A percentile compares a stretch with the other conserved stretches of the same genome.
Evolutionary conservation across 2,113 vertebrate species (phyloP).

Genomic region (Leptosomus discolor): DNA sequence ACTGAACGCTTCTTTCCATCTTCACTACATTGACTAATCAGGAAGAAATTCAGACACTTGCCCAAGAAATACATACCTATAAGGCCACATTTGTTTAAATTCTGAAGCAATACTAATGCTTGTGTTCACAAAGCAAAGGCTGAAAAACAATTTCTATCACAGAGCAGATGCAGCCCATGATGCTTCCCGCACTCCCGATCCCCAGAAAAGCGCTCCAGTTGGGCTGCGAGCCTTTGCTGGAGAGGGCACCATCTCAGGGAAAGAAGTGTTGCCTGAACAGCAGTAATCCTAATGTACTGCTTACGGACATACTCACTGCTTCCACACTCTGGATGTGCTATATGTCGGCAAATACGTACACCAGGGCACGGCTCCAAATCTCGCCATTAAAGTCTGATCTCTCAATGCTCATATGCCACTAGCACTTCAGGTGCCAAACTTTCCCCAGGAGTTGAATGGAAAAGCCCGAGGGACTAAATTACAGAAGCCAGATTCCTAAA

Average conservation of each 20-base stretch:
- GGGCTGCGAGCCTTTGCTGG: neutral
- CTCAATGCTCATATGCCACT: neutral
- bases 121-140: neutral
- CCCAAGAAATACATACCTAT: neutral
- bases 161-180: neutral
- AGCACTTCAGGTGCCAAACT: conserved; percentile 15
- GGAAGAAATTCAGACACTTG: neutral
- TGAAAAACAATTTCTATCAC: neutral
- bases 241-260: neutral
- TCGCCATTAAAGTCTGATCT: neutral
- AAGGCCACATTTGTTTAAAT: neutral
- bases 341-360: neutral
- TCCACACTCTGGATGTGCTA: neutral
- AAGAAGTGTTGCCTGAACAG: fast-evolving
- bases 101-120: neutral
- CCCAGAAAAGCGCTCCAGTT: fast-evolving
- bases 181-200: fast-evolving
- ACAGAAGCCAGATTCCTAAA: neutral
- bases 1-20: neutral
- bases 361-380: neutral
- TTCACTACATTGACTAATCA: neutral
- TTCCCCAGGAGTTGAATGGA: conserved; percentile 26
- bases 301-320: fast-evolving
- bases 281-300: fast-evolving
- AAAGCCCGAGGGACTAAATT: conserved; percentile 32